These are phyloP conservation scores for Stenopsyche tienmushanensis DNA, from an alignment of 1,140 invertebrate species.

Conservation along the genomic window DNA sequence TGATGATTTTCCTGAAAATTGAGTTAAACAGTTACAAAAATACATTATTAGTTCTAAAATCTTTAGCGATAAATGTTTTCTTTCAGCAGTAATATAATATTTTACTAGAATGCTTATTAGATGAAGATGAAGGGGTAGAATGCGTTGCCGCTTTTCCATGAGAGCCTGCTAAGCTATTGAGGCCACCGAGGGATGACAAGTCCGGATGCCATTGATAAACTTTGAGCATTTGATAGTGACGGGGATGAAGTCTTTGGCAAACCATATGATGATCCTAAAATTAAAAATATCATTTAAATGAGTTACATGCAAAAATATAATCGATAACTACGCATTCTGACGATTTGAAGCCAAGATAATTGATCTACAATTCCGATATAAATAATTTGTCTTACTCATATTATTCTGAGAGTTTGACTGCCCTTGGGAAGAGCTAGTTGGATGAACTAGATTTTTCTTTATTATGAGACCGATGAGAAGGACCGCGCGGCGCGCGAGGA, in stretches of 20 bases:
- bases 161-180: constrained; percentile 44
- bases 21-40: no score
- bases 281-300: neutral
- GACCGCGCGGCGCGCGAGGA: constrained; percentile 46
- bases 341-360: neutral
- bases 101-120: constrained; percentile 45
- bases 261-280: constrained; percentile 48
- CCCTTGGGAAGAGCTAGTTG: constrained; percentile 48
- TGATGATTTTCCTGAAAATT: constrained; percentile 46
- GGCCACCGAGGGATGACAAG: constrained; percentile 49
- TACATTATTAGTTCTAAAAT: no score
- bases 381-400: constrained; percentile 8
- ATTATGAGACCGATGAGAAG: constrained; percentile 35
- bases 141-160: constrained; percentile 26
- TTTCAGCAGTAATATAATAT: neutral
- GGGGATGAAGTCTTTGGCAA: constrained; percentile 55
- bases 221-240: constrained; percentile 50
- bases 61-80: no score
- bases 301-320: constrained; percentile 2
- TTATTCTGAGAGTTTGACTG: constrained; percentile 43
- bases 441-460: constrained; percentile 46
- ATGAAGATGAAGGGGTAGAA: constrained; percentile 21
- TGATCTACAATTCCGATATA: neutral
- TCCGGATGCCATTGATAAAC: constrained; percentile 49
- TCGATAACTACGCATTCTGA: neutral